Percentiles rank a stretch among this genome's conserved stretches.
phyloP scores from a whole-genome alignment of 2,888 invertebrate species.

The Monopis laevigella region DNA sequence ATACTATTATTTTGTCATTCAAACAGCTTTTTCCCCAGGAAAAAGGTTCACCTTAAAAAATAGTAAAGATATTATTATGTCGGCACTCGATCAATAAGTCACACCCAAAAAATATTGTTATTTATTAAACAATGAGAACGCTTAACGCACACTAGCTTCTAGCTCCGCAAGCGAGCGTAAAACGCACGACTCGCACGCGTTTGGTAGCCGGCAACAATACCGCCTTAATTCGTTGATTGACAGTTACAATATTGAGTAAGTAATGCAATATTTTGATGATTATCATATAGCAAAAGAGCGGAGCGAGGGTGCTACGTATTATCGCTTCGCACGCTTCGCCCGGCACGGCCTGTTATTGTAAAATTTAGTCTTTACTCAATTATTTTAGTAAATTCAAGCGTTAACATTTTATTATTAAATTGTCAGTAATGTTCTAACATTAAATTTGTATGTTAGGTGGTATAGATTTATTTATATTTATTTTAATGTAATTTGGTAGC shows the following conservation, averaged over 20 bases:
- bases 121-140: constrained; percentile 45
- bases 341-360: constrained; percentile 28
- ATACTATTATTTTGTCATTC: no score
- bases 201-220: constrained; percentile 46
- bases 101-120: constrained; percentile 14
- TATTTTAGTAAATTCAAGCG: constrained; percentile 7
- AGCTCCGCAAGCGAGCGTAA: constrained; percentile 20
- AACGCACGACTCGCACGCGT: constrained; percentile 37
- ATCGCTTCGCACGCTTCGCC: constrained; percentile 43
- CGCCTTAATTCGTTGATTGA: constrained; percentile 67
- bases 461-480: no score
- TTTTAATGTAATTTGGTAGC: no score
- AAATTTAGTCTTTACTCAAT: constrained; percentile 7
- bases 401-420: not conserved
- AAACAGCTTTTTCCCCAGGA: no score
- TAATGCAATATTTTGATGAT: constrained; percentile 68
- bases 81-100: constrained; percentile 9
- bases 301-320: constrained; percentile 32
- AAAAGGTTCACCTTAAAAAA: no score
- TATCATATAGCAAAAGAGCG: constrained; percentile 39
- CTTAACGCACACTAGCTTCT: constrained; percentile 35
- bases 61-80: no score
- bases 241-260: constrained; percentile 69
- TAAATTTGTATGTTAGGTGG: no score
- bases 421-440: not conserved